These are phyloP conservation scores for Neoniphon sammara DNA, from an alignment of 2,797 vertebrate genomes.

Conservation along the genomic window DNA sequence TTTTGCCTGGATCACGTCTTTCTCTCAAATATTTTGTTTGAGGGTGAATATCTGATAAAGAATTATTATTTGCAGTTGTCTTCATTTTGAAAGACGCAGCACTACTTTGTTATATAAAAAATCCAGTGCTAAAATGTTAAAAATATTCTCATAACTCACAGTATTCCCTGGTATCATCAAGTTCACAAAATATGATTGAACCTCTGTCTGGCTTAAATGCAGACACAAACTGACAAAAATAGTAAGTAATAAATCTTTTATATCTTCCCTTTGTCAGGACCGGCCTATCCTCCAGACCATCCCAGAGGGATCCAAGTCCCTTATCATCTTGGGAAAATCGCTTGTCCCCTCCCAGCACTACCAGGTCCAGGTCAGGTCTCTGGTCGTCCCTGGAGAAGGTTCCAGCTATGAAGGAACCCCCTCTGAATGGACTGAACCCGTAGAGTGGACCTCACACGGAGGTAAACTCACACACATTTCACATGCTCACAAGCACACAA, in stretches of 20 bases:
- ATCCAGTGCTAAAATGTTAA: too few species aligned
- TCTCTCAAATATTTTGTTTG: too few species aligned
- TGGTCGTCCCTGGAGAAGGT: not conserved
- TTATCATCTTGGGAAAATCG: slow-evolving; percentile 16
- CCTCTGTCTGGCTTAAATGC: too few species aligned
- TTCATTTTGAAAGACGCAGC: too few species aligned
- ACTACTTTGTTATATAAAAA: too few species aligned
- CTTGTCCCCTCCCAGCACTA: slow-evolving; percentile 62
- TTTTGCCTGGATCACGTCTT: not conserved
- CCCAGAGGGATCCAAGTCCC: not conserved
- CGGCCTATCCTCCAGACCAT: not conserved
- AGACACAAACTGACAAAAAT: not conserved
- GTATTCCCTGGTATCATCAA: too few species aligned
- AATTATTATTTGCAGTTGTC: too few species aligned
- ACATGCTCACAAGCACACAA: not conserved
- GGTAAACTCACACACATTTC: slow-evolving; percentile 53
- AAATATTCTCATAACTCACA: too few species aligned
- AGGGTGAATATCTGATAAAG: too few species aligned
- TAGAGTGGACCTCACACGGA: slow-evolving; percentile 67
- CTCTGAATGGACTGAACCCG: slow-evolving; percentile 76
- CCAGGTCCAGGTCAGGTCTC: slow-evolving; percentile 71
- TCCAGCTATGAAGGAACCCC: slow-evolving; percentile 8
- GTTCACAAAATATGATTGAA: too few species aligned
- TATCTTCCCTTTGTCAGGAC: slow-evolving; percentile 24
- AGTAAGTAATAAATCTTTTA: not conserved